A percentile compares a stretch with the other conserved stretches of the same genome.
Conservation (phyloP, 1,140 invertebrate species). For the Aphelenchoides avenae region DNA sequence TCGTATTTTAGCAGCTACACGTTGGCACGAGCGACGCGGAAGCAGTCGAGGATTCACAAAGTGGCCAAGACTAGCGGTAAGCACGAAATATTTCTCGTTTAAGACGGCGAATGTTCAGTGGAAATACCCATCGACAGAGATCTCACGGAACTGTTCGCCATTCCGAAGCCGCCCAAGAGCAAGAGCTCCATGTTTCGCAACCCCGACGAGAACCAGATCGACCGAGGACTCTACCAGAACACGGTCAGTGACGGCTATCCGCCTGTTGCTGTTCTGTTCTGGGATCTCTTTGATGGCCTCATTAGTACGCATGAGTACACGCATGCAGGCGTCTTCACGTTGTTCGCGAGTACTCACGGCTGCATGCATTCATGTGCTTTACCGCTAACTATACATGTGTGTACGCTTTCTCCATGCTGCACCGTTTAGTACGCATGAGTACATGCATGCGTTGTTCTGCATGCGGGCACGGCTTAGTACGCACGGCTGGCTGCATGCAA, state of each 20-base stretch:
- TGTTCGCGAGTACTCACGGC: too few species aligned
- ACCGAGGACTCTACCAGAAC: slow-evolving; percentile 48
- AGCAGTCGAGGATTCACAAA: slow-evolving; percentile 42
- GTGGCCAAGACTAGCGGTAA: slow-evolving; percentile 19
- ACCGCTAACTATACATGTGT: too few species aligned
- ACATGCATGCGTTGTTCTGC: too few species aligned
- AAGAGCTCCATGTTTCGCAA: slow-evolving; percentile 46
- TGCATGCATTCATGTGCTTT: too few species aligned
- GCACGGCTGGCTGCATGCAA: too few species aligned
- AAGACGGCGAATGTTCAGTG: not conserved
- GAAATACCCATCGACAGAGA: slow-evolving; percentile 25
- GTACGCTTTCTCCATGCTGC: too few species aligned
- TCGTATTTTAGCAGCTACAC: not conserved
- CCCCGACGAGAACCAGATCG: slow-evolving; percentile 46
- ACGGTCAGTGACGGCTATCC: slow-evolving; percentile 24
- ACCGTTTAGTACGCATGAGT: too few species aligned
- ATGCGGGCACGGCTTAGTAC: too few species aligned
- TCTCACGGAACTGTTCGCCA: slow-evolving; percentile 39
- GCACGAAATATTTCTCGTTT: slow-evolving; percentile 11
- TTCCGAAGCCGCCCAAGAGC: slow-evolving; percentile 38
- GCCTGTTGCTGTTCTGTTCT: not conserved
- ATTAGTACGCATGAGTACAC: too few species aligned
- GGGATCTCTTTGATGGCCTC: slow-evolving; percentile 3
- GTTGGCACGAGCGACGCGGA: slow-evolving; percentile 13
- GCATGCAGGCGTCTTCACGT: too few species aligned